Evolutionary conservation across 1,140 invertebrate genomes (phyloP), one percentile per base, ranked within the genome.

Genomic region (Babylonia areolata): DNA sequence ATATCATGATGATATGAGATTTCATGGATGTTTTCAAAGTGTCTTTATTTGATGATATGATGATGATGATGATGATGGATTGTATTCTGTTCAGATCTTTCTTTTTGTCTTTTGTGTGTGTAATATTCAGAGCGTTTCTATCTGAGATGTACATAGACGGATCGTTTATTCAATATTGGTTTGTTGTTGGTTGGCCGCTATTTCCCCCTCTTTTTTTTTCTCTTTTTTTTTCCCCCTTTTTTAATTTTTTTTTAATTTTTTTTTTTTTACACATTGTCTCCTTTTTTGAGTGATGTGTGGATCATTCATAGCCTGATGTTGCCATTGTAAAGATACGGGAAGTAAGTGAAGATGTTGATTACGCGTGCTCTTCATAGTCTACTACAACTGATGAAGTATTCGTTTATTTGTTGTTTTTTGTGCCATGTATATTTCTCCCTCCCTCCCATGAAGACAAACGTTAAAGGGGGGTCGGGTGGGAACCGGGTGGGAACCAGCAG

Each of bases 1-100:
- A 84, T 51, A 51, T n/a, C n/a, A n/a, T n/a, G n/a, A n/a, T n/a
- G n/a, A n/a, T 84, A 84, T 84, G 82, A 84, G 82, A 84, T 84
- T 84, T 84, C 82, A 84, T 46, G 82, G 23, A n/a, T 64, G 58
- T 64, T 64, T 51, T 84, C 64, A 31, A 84, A 84, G 69, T 84
- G 82, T 84, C 64, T 84, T 82, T 75, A 35, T 84, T 40, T 23
- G n/a, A 64, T 23, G 20, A n/a, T n/a, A n/a, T n/a, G n/a, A 6
- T 51, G 46, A 51, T 51, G 58, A 64, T 40, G 23, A 37, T 37
- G 12, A 77, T 77, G 75, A 77, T 77, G 75, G 40, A 77, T 77
- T 23, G 40, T 77, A 77, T 42, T 80, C 78, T 33, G 17, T 12
- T 54, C 46, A 54, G 28, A 54, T 80, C 28, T 40, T 39, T 37